Base-by-base conservation (phyloP, 2,888 invertebrate species). In the Hymenopus coronatus region DNA sequence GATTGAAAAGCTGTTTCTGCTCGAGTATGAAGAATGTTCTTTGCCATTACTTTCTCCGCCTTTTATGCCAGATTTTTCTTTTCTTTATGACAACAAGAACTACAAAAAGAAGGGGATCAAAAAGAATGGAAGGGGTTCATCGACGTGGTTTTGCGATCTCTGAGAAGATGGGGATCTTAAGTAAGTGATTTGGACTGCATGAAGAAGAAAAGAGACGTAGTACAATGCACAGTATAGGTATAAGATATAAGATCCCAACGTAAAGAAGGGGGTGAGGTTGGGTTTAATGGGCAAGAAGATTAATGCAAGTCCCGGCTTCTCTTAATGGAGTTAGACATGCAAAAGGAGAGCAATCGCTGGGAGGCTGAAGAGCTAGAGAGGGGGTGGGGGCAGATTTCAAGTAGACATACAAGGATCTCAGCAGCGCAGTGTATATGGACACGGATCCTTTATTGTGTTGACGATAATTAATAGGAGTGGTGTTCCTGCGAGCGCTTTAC, bases 301-400 rank as follows among this genome's bases (percentile, higher is more conserved):
- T 83, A 84, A 88, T 88, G 88, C 83, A 90, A 85, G 87, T 85
- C 15, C 83, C 85, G 40, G 70, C 87, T 82, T 54, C 33, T 83
- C 89, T 88, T 90, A 90, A 90, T 90, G 90, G 90, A 88, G 88
- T 89, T 54, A 88, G 90, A 89, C 90, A 89, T 89, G 89, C 89
- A 89, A 88, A 28, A 86, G 88, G 88, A 46, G 88, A 33, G 88
- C 30, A 85, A 82, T 84, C 83, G 81, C n/a, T 46, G 25, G 28
- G 87, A 28, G 33, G n/a, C 27, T 54, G 83, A 33, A 27, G 82
- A 28, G 84, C 33, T 33, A n/a, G 81, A 54, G 28, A 27, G 28
- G 70, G 14, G 81, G 54, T 28, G 40, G 25, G 85, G 14, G 7
- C 86, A 30, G 15, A 30, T 27, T 81, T 89, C 87, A 83, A 87